phyloP scores from a whole-genome alignment of 2,797 vertebrate species.

The Catharus ustulatus region DNA sequence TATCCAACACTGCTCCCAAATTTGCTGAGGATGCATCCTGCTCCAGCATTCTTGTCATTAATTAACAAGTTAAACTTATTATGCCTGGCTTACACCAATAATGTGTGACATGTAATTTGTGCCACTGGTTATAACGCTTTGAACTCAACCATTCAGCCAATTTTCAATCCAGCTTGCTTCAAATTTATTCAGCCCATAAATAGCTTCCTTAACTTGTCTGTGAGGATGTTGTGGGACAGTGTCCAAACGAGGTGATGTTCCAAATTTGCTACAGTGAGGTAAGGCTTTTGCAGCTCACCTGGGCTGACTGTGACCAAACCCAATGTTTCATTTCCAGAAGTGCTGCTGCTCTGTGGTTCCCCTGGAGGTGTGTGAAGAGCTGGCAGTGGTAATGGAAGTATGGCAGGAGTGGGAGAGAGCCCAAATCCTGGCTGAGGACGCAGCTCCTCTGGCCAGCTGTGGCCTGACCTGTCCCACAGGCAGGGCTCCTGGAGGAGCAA shows the following conservation, averaged over 20 bases:
- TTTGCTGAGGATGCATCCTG: background rate
- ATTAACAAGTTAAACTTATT: background rate
- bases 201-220: background rate
- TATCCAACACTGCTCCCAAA: background rate
- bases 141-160: background rate
- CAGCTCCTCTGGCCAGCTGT: background rate
- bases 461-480: background rate
- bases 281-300: background rate
- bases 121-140: background rate
- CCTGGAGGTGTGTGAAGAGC: background rate
- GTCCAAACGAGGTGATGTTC: background rate
- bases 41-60: background rate
- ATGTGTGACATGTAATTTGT: background rate
- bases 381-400: background rate
- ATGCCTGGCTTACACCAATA: background rate
- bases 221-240: background rate
- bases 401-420: background rate
- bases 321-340: background rate
- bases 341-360: background rate
- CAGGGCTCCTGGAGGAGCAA: background rate
- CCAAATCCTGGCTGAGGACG: background rate
- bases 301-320: background rate
- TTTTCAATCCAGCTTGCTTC: background rate
- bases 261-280: background rate
- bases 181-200: background rate